A percentile compares a stretch with the other conserved stretches of the same genome.
Conservation (phyloP, 2,888 invertebrate species). For the Mantis religiosa region DNA sequence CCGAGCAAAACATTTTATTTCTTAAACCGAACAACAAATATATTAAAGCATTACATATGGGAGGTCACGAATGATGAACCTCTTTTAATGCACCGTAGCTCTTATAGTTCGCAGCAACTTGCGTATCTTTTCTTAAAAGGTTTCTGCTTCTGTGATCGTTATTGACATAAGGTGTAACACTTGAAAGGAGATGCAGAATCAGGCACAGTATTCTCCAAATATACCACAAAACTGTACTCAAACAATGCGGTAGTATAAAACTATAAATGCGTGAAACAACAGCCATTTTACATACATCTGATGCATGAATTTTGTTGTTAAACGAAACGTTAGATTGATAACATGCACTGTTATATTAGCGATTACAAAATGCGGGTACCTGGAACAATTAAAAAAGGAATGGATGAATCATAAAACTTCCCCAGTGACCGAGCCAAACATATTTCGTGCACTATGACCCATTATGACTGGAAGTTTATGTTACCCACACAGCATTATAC, state of each 20-base stretch:
- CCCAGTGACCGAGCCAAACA: neutral
- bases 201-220: no score
- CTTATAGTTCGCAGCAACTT: no score
- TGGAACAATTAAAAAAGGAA: neutral
- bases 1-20: no score
- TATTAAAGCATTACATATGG: no score
- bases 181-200: no score
- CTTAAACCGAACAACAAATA: no score
- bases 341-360: neutral
- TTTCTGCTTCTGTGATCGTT: no score
- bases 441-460: neutral
- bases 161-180: no score
- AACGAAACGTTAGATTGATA: neutral
- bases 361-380: neutral
- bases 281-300: neutral
- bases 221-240: no score
- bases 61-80: no score
- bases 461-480: neutral
- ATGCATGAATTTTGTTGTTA: neutral
- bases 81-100: no score
- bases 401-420: neutral
- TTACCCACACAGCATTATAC: neutral
- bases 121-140: no score
- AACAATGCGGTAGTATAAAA: neutral
- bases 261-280: neutral